Conservation (phyloP, 2,113 vertebrate genomes). For the Poeciliopsis prolifica region DNA sequence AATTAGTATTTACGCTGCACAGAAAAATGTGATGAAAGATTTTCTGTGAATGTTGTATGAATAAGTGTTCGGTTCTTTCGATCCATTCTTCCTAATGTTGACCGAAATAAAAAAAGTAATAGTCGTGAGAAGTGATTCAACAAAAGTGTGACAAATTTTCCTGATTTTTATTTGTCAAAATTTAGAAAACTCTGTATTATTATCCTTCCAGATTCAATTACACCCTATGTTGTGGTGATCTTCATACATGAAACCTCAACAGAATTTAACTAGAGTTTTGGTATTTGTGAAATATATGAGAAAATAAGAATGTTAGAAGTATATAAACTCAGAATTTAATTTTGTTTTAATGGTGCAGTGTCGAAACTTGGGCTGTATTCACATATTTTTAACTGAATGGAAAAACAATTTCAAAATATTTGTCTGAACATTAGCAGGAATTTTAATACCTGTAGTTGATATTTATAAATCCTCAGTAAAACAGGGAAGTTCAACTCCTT, state of each 20-base stretch:
- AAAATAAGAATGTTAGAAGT: neutral
- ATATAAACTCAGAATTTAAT: neutral
- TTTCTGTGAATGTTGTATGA: too few species aligned
- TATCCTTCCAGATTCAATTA: neutral
- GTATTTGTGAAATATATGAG: too few species aligned
- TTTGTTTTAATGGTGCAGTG: neutral
- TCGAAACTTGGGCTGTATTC: too few species aligned
- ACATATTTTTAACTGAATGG: neutral
- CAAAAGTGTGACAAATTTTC: too few species aligned
- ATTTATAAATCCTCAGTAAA: neutral
- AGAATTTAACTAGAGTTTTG: too few species aligned
- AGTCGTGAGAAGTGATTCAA: too few species aligned
- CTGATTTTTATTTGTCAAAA: neutral
- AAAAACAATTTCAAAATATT: neutral
- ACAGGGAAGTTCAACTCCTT: neutral
- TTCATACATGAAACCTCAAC: too few species aligned
- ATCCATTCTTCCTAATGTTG: neutral
- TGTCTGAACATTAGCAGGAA: neutral
- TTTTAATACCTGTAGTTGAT: neutral
- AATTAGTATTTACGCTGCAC: too few species aligned
- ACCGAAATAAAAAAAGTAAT: neutral
- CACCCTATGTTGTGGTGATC: too few species aligned
- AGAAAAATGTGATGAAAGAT: too few species aligned
- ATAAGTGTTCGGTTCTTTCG: neutral
- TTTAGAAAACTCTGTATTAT: neutral